Evolutionary conservation across 2,113 vertebrate species (phyloP).

Genomic region (Engystomops pustulosus): DNA sequence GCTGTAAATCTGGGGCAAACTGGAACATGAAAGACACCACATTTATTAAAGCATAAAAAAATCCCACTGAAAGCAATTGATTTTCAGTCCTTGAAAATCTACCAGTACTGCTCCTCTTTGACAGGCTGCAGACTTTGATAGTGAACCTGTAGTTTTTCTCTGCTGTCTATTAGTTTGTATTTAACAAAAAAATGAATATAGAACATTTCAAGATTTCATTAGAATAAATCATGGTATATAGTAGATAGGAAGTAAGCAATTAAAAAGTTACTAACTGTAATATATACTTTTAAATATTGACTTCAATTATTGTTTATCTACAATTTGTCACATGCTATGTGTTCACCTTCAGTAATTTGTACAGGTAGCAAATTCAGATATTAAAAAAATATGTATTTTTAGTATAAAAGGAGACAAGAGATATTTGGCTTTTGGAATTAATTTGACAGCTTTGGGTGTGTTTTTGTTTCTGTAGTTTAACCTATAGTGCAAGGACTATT

Average conservation of each 20-base stretch:
- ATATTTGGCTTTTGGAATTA: too few species aligned
- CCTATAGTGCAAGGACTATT: too few species aligned
- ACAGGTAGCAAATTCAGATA: too few species aligned
- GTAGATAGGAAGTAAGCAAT: too few species aligned
- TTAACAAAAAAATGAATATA: constrained; percentile 4
- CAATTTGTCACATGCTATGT: too few species aligned
- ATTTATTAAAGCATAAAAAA: constrained; percentile 48
- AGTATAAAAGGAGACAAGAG: too few species aligned
- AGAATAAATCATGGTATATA: not conserved
- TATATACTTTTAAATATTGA: too few species aligned
- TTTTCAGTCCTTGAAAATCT: constrained; percentile 51
- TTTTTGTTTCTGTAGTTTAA: too few species aligned
- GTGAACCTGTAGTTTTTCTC: constrained; percentile 30
- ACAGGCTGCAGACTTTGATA: constrained; percentile 48
- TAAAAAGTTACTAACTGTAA: not conserved
- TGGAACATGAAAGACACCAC: constrained; percentile 53
- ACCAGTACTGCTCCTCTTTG: constrained; percentile 41
- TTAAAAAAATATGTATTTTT: too few species aligned
- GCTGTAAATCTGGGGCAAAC: constrained; percentile 53
- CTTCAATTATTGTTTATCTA: too few species aligned
- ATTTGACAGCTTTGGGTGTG: too few species aligned
- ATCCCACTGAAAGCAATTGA: constrained; percentile 57
- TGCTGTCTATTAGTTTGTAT: not conserved
- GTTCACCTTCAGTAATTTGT: too few species aligned
- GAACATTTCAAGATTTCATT: not conserved